Evolutionary conservation across 1,140 invertebrate genomes (phyloP).

Genomic region (Potamilus streckersoni): DNA sequence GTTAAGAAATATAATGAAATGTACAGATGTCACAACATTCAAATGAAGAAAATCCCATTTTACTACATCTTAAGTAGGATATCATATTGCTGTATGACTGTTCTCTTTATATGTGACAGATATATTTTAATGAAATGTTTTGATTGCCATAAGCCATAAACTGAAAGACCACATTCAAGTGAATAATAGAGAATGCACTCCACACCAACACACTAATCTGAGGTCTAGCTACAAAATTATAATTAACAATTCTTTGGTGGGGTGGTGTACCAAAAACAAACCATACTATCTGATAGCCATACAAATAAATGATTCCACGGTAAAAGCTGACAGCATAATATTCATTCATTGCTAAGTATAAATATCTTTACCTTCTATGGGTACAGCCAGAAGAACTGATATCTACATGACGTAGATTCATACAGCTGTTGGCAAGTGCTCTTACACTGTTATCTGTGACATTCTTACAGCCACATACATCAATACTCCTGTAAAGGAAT

Average conservation of each 20-base stretch:
- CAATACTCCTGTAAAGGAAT: constrained; percentile 52
- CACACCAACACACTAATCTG: not conserved
- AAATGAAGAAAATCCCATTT: no score
- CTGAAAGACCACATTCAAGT: no score
- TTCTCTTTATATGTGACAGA: no score
- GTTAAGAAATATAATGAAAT: no score
- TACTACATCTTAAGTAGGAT: no score
- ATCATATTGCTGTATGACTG: no score
- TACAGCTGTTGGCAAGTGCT: constrained; percentile 60
- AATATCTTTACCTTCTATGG: constrained; percentile 50
- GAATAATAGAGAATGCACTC: not conserved
- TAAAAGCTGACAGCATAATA: not conserved
- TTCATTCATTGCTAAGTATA: not conserved
- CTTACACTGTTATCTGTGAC: constrained; percentile 57
- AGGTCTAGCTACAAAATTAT: not conserved
- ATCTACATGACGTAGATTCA: constrained; percentile 56
- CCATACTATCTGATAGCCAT: not conserved
- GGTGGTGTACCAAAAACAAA: not conserved
- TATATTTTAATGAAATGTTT: no score
- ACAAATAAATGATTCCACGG: not conserved
- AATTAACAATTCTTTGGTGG: not conserved
- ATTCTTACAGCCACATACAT: constrained; percentile 63
- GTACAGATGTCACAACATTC: no score
- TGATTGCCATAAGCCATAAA: no score
- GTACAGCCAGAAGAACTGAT: constrained; percentile 64